phyloP scores from a whole-genome alignment of 2,888 invertebrate genomes.

The Drosophila cracens region DNA sequence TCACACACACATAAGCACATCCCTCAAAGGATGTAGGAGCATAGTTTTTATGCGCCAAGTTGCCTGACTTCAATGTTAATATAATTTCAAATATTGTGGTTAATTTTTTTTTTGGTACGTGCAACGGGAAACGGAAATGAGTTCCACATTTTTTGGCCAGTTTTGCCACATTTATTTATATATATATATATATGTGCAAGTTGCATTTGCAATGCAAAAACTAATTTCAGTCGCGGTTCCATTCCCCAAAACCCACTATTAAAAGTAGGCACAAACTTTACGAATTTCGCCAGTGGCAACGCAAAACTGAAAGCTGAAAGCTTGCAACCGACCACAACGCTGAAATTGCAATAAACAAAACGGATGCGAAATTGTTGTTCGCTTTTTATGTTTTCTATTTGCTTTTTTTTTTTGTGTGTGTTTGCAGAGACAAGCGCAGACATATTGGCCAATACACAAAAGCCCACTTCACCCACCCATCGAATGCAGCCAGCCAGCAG shows the following conservation, averaged over 20 bases:
- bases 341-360: slow-evolving; percentile 69
- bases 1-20: slow-evolving; percentile 11
- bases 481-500: background rate
- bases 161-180: slow-evolving; percentile 33
- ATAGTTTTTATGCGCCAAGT: slow-evolving; percentile 42
- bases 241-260: slow-evolving; percentile 8
- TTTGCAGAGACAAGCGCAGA: slow-evolving; percentile 28
- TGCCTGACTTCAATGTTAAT: slow-evolving; percentile 66
- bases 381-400: slow-evolving; percentile 24
- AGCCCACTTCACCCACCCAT: slow-evolving; percentile 39
- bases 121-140: slow-evolving; percentile 58
- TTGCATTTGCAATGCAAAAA: slow-evolving; percentile 59
- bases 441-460: slow-evolving; percentile 53
- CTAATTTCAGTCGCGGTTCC: slow-evolving; percentile 46
- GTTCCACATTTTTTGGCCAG: slow-evolving; percentile 38
- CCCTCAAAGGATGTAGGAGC: slow-evolving; percentile 16
- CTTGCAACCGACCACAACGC: slow-evolving; percentile 31
- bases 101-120: slow-evolving; percentile 59
- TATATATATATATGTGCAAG: background rate
- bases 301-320: slow-evolving; percentile 24
- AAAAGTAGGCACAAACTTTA: slow-evolving; percentile 58
- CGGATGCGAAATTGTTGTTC: slow-evolving; percentile 58
- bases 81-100: slow-evolving; percentile 78
- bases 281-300: slow-evolving; percentile 58
- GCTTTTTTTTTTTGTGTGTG: background rate